Conservation (phyloP, 2,113 vertebrate genomes). For the Nothoprocta perdicaria region DNA sequence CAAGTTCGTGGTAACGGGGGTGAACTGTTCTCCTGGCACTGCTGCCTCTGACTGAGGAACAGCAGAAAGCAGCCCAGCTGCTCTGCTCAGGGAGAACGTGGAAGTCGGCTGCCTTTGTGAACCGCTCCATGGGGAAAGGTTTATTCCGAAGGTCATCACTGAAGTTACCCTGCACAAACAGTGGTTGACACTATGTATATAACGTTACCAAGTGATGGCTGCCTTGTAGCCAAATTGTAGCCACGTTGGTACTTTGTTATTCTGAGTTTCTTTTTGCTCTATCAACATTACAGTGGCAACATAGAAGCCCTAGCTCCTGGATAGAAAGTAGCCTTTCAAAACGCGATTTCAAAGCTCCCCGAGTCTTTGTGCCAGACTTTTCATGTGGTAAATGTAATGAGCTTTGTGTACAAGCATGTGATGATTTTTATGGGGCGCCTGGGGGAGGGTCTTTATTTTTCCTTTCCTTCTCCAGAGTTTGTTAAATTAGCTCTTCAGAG, state of each 20-base stretch:
- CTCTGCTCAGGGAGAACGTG: neutral
- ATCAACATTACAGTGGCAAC: rapidly evolving
- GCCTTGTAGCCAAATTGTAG: neutral
- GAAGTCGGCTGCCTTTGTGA: neutral
- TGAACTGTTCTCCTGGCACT: neutral
- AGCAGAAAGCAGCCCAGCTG: neutral
- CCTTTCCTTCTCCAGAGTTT: neutral
- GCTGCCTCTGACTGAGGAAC: neutral
- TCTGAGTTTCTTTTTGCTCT: neutral
- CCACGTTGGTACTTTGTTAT: neutral
- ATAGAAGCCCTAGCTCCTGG: neutral
- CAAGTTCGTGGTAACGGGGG: neutral
- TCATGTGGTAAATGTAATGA: neutral
- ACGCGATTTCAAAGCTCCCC: neutral
- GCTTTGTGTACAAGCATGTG: neutral
- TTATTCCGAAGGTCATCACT: neutral
- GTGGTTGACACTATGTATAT: neutral
- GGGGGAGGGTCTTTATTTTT: neutral
- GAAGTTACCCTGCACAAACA: neutral
- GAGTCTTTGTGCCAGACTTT: neutral
- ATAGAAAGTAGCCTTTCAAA: neutral
- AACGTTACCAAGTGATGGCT: neutral
- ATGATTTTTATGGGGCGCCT: neutral
- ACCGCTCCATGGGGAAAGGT: neutral
- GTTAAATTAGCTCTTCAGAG: neutral